These are phyloP conservation scores for Conger conger DNA, from an alignment of 2,113 vertebrate species.

Conservation along the genomic window DNA sequence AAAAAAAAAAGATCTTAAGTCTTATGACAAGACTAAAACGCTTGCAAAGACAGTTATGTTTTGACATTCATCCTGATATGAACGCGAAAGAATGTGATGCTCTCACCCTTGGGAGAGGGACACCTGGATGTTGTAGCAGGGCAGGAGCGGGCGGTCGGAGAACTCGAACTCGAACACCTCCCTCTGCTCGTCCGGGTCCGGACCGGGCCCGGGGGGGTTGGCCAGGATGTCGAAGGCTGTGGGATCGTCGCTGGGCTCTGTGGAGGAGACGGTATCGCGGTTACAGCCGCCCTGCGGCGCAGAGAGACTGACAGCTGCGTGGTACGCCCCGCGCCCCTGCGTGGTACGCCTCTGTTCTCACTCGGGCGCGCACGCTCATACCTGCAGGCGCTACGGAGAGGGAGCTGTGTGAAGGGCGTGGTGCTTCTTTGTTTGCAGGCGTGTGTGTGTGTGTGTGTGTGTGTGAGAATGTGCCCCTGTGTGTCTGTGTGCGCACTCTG, in stretches of 20 bases:
- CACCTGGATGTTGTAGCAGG: conserved; percentile 94
- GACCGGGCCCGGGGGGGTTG: conserved; percentile 81
- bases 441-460: no score
- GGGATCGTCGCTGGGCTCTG: conserved; percentile 84
- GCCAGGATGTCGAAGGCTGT: conserved; percentile 85
- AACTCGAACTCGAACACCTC: conserved; percentile 93
- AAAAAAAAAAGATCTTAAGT: no score
- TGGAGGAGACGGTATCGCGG: not conserved
- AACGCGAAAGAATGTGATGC: not conserved
- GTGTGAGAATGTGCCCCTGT: no score
- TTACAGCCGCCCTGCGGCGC: not conserved
- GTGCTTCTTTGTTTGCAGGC: not conserved
- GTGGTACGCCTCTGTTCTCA: not conserved
- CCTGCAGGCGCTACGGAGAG: not conserved
- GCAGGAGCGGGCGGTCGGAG: conserved; percentile 84
- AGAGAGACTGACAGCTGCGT: not conserved
- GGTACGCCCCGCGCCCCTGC: no score
- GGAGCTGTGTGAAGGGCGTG: not conserved
- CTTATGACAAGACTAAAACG: no score
- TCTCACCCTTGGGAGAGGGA: conserved; percentile 93
- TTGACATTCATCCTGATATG: no score
- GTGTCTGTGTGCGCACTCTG: no score
- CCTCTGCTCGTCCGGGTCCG: conserved; percentile 80
- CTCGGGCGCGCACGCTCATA: not conserved
- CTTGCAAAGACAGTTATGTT: no score